Conservation (phyloP, 2,113 vertebrate genomes). For the Eleginops maclovinus region DNA sequence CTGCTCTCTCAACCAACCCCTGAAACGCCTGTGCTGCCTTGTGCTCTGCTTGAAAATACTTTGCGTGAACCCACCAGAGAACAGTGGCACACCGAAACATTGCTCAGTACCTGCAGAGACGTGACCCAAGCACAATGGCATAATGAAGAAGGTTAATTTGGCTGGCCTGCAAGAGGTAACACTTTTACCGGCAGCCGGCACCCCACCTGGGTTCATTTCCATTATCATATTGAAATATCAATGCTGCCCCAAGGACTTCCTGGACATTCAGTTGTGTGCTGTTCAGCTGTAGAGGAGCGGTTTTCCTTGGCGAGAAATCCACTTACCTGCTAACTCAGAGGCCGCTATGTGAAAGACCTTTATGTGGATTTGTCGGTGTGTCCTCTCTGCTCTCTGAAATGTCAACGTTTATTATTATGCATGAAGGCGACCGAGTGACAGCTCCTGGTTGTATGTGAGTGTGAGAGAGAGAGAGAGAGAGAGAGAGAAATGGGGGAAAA, state of each 20-base stretch:
- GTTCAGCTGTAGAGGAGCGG: slow-evolving; percentile 26
- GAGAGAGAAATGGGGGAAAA: background rate
- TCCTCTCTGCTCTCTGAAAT: slow-evolving; percentile 70
- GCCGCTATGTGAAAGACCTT: slow-evolving; percentile 51
- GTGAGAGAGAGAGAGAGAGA: slow-evolving; percentile 4
- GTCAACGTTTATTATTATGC: slow-evolving; percentile 76
- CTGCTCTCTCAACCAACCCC: slow-evolving; percentile 29
- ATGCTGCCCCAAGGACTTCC: slow-evolving; percentile 63
- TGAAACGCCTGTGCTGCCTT: slow-evolving; percentile 16
- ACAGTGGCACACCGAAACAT: slow-evolving; percentile 26
- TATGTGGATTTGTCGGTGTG: slow-evolving; percentile 67
- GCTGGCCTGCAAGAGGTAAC: slow-evolving; percentile 48
- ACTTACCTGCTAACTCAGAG: slow-evolving; percentile 58
- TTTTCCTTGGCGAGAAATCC: slow-evolving; percentile 32
- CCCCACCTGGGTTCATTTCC: slow-evolving; percentile 41
- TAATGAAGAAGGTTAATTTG: slow-evolving; percentile 72
- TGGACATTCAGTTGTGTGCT: slow-evolving; percentile 56
- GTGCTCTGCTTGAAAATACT: slow-evolving; percentile 29
- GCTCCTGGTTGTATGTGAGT: slow-evolving; percentile 27
- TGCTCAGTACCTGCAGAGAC: slow-evolving; percentile 53
- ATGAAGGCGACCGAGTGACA: slow-evolving; percentile 58
- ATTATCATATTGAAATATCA: slow-evolving; percentile 77
- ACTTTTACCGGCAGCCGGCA: slow-evolving; percentile 47
- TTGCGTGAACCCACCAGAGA: slow-evolving; percentile 42
- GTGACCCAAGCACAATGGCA: slow-evolving; percentile 52